Base-by-base conservation (phyloP, 1,140 invertebrate genomes). In the Xylocopa sonorina region DNA sequence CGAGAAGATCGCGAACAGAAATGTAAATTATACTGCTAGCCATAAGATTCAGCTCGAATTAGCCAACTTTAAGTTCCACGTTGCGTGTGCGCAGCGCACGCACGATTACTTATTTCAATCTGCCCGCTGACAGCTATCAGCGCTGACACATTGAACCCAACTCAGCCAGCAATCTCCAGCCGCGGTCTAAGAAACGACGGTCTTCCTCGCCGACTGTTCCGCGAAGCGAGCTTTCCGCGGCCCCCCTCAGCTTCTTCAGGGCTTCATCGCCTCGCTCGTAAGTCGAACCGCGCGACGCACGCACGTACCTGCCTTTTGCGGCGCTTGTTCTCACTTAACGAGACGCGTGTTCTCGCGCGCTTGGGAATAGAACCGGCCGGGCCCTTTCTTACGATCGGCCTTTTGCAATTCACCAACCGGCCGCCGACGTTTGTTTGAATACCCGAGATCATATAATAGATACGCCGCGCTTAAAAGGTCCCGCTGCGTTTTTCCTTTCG, bases 311-410 rank as follows among this genome's bases (percentile, higher is more conserved):
- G 73, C 84, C 83, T 86, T 86, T 85, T 60, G 80, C 78, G 63
- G 78, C 76, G 87, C 75, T 87, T 88, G 86, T 88, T 87, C 79
- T 71, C 78, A 77, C 80, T 88, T 88, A 88, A 88, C 86, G 85
- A 88, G 84, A 87, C 85, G 87, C 87, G 86, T 88, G 86, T 88
- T 88, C 77, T 86, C 84, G 80, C 81, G 73, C 62, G n/a, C n/a
- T n/a, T 78, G 83, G 60, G 76, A 72, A 87, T 84, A 86, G 82
- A 87, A 69, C 72, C 81, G 27, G 75, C 74, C 53, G 73, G 4
- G 58, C 68, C 53, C 75, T 84, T 80, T 86, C 81, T 86, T 80
- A 83, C 82, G 62, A 78, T 73, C 78, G 67, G 69, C 79, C 50
- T 75, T 77, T 84, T 78, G 77, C 77, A 62, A 60, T 78, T 66